Percentiles rank a stretch among this genome's conserved stretches.
Evolutionary conservation across 2,797 vertebrate species (phyloP).

Genomic region (Lemur catta): DNA sequence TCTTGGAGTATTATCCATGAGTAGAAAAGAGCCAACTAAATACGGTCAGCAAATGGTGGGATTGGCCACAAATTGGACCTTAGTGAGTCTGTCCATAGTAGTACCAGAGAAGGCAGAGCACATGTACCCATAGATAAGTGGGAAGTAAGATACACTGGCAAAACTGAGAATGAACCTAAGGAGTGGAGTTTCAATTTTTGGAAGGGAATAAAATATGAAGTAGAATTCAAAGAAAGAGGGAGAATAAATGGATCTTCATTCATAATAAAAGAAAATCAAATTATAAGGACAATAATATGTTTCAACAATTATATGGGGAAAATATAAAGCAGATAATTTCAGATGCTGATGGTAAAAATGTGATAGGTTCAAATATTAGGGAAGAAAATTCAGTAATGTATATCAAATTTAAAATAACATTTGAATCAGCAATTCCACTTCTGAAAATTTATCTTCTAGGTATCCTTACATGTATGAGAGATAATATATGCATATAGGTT

Average conservation of each 20-base stretch:
- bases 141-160: background rate
- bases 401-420: background rate
- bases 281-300: background rate
- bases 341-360: background rate
- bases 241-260: background rate
- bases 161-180: background rate
- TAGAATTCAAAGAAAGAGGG: background rate
- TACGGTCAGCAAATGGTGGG: background rate
- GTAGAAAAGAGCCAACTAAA: background rate
- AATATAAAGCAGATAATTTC: background rate
- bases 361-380: background rate
- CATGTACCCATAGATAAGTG: background rate
- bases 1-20: background rate
- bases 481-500: background rate
- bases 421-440: background rate
- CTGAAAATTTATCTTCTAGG: background rate
- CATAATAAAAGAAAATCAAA: background rate
- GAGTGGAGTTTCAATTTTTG: background rate
- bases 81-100: background rate
- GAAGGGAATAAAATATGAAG: background rate
- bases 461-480: background rate
- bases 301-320: background rate
- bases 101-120: background rate
- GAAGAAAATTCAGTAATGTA: background rate
- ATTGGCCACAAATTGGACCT: background rate